Evolutionary conservation across 2,113 vertebrate species (phyloP).

Genomic region (Morone chrysops): DNA sequence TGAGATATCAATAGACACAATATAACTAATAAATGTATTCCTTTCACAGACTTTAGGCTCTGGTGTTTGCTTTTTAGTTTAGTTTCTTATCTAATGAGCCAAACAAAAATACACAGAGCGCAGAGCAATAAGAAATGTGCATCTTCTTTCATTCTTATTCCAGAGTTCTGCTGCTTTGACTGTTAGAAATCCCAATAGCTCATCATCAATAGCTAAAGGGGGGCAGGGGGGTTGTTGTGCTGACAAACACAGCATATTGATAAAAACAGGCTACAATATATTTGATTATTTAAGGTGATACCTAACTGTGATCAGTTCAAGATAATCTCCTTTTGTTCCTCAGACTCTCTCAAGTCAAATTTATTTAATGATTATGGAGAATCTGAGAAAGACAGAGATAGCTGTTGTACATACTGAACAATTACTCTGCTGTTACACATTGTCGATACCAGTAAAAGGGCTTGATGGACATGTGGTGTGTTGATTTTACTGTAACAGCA

Average conservation of each 20-base stretch:
- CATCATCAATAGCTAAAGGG: background rate
- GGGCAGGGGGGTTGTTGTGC: background rate
- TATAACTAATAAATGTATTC: background rate
- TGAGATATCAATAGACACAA: background rate
- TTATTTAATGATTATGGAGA: background rate
- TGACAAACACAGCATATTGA: background rate
- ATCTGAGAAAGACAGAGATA: background rate
- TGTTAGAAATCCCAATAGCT: background rate
- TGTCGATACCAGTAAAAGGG: background rate
- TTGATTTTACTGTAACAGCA: background rate
- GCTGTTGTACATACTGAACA: background rate
- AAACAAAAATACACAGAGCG: background rate
- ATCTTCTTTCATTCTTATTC: background rate
- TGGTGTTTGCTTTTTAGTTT: conserved; percentile 5
- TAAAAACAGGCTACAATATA: background rate
- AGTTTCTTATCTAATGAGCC: background rate
- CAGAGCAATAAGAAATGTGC: background rate
- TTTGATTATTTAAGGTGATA: conserved; percentile 3
- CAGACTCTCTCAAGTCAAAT: conserved; percentile 7
- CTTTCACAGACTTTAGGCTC: background rate
- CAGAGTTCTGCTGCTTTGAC: background rate
- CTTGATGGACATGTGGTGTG: background rate
- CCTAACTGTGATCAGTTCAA: conserved; percentile 8
- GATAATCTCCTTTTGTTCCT: conserved; percentile 4
- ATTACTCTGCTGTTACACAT: background rate